These are phyloP conservation scores for Balanococcus diminutus DNA, from an alignment of 2,888 invertebrate species.

Conservation along the genomic window DNA sequence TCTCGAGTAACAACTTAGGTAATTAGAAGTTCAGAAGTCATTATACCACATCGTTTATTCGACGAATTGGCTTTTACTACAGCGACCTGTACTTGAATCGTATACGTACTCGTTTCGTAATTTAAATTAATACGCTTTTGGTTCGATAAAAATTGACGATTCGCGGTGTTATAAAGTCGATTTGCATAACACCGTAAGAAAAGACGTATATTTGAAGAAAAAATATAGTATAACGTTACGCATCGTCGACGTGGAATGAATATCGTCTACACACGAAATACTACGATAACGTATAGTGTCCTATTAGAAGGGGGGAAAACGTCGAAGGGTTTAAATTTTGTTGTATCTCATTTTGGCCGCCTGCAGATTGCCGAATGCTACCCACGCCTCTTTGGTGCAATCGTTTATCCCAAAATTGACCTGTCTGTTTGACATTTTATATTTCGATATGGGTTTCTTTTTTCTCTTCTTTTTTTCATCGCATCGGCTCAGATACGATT, in stretches of 20 bases:
- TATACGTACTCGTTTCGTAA: background rate
- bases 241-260: background rate
- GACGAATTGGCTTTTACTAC: background rate
- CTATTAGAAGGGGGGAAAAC: background rate
- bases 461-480: background rate
- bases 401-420: background rate
- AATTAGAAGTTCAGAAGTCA: background rate
- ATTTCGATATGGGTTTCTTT: background rate
- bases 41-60: background rate
- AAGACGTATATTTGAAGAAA: background rate
- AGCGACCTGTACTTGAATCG: background rate
- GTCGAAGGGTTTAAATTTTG: background rate
- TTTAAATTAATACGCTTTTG: background rate
- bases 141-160: background rate
- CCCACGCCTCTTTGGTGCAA: background rate
- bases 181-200: no score
- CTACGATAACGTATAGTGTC: background rate
- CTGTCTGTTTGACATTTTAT: conserved; percentile 5
- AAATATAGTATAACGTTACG: background rate
- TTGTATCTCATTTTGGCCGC: background rate
- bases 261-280: background rate
- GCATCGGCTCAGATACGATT: background rate
- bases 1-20: background rate
- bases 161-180: background rate
- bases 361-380: no score